Conservation (phyloP, 2,797 vertebrate genomes). For the Notoglanidium macrostoma region DNA sequence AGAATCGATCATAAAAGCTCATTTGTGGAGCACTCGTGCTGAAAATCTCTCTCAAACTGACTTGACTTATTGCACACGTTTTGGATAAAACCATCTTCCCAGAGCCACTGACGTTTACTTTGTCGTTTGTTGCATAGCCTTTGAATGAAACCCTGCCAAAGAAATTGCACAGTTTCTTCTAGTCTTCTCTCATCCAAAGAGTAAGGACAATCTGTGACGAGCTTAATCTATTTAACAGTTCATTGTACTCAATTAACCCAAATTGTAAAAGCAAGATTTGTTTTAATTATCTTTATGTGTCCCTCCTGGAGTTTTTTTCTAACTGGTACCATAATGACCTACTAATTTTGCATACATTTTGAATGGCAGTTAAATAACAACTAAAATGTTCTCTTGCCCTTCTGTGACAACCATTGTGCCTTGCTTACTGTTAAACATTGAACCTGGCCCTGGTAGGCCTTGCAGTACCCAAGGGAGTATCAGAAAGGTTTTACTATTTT, state of each 20-base stretch:
- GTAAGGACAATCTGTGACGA: background rate
- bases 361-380: background rate
- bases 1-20: constrained; percentile 42
- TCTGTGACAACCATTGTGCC: too few species aligned
- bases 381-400: background rate
- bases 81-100: constrained; percentile 34
- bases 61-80: constrained; percentile 60
- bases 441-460: background rate
- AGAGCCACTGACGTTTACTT: constrained; percentile 30
- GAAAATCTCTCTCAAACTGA: constrained; percentile 35
- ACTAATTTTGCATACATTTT: background rate
- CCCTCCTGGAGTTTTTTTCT: too few species aligned
- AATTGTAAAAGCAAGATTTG: background rate
- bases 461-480: background rate
- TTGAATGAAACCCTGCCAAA: constrained; percentile 36
- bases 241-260: background rate
- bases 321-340: background rate
- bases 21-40: constrained; percentile 44
- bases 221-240: background rate
- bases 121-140: constrained; percentile 54
- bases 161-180: constrained; percentile 29
- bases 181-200: constrained; percentile 13
- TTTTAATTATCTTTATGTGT: background rate
- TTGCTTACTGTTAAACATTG: background rate
- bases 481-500: background rate